Evolutionary conservation across 2,888 invertebrate genomes (phyloP).

Genomic region (Schrankia costaestrigalis): DNA sequence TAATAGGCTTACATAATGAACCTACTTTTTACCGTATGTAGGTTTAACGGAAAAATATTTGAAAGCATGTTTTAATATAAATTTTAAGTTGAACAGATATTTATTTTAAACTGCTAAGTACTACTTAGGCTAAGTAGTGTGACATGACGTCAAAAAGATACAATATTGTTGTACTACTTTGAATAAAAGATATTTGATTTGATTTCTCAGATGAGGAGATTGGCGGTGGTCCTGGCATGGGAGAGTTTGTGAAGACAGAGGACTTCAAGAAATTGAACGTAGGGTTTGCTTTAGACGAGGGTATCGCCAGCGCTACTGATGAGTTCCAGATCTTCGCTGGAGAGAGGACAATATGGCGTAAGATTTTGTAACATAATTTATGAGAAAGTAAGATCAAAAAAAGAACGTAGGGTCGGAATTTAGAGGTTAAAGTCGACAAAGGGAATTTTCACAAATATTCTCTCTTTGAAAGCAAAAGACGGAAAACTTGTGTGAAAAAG

Average conservation of each 20-base stretch:
- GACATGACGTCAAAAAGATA: too few species aligned
- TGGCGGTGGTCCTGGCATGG: conserved; percentile 90
- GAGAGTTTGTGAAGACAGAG: conserved; percentile 84
- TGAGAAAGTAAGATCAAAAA: not conserved
- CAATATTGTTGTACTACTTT: too few species aligned
- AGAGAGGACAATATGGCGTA: conserved; percentile 91
- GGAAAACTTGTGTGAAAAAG: too few species aligned
- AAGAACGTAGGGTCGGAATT: too few species aligned
- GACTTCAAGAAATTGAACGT: conserved; percentile 88
- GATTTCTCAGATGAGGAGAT: conserved; percentile 89
- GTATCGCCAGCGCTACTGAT: conserved; percentile 84
- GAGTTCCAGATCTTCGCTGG: conserved; percentile 86
- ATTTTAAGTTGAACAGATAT: too few species aligned
- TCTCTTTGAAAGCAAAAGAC: too few species aligned
- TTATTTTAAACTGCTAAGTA: too few species aligned
- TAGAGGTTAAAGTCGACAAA: not conserved
- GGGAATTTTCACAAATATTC: too few species aligned
- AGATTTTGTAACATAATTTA: conserved; percentile 50
- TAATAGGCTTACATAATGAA: conserved; percentile 5
- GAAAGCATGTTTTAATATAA: too few species aligned
- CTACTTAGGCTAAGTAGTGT: too few species aligned
- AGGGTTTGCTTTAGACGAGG: conserved; percentile 93
- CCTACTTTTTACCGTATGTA: too few species aligned
- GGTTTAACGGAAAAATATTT: too few species aligned
- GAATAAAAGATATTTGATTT: not conserved